A percentile compares a stretch with the other conserved stretches of the same genome.
Conservation (phyloP, 2,113 vertebrate species). For the Tachycineta bicolor region DNA sequence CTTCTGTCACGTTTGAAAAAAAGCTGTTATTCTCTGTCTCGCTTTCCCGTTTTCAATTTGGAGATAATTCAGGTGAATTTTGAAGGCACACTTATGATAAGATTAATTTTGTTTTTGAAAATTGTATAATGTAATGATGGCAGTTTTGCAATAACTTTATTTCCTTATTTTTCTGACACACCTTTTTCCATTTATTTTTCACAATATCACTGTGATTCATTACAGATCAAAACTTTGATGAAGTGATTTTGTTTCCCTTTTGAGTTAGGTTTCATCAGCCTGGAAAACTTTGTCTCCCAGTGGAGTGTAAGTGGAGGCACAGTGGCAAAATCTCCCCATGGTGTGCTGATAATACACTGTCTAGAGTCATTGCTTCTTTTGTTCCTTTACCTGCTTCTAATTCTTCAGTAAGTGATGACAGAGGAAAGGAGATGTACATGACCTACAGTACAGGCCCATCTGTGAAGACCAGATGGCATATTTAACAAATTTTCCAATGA, state of each 20-base stretch:
- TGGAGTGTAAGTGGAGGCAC: background rate
- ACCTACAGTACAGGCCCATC: conserved; percentile 5
- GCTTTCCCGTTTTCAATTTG: background rate
- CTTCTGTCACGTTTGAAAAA: background rate
- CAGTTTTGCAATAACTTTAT: background rate
- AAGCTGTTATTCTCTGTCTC: background rate
- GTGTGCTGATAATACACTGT: background rate
- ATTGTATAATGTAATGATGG: background rate
- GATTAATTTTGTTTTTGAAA: background rate
- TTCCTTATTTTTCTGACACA: background rate
- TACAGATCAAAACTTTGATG: background rate
- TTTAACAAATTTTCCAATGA: conserved; percentile 9
- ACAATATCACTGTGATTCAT: background rate
- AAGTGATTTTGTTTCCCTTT: background rate
- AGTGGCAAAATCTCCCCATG: background rate
- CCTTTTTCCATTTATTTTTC: background rate
- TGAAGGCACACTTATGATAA: background rate
- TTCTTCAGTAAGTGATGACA: background rate
- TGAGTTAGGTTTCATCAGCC: background rate
- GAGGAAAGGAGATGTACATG: background rate
- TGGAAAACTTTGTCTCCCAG: background rate
- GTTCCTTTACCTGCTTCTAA: conserved; percentile 9
- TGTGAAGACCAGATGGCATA: conserved; percentile 40
- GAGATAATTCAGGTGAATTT: background rate
- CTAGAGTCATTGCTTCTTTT: background rate